Base-by-base conservation (phyloP, 2,888 invertebrate genomes). In the Tiliacea citrago region DNA sequence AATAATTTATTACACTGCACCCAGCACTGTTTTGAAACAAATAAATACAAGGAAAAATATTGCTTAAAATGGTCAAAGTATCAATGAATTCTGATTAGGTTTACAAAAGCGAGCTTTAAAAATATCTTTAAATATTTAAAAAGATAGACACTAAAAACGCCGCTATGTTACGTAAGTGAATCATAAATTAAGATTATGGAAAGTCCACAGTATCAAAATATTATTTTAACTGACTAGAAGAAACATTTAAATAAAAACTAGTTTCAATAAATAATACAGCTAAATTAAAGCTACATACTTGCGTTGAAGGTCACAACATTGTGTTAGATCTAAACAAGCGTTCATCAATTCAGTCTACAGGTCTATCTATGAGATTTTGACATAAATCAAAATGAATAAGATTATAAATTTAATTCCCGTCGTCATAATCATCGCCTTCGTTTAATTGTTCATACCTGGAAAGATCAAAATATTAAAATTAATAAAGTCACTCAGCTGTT, bases 211-310 rank as follows among this genome's bases (percentile, higher is more conserved):
- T 29, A n/a, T 29, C 42, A 53, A 29, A 29, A n/a, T 2, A 29
- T 29, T 2, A 7, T 2, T 16, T 16, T 35, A 57, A 49, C 49
- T 49, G 73, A 73, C 72, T 73, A 73, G 72, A 42, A 73, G 72
- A 42, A 73, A 45, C n/a, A 18, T 13, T 45, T 57, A 0, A 47
- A 58, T 39, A 47, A 24, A 71, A 0, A n/a, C 39, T 21, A 35
- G 45, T 45, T 73, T 72, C 24, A 57, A 24, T 73, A 73, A 73
- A 42, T 58, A 58, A 42, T 29, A 29, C 4, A 18, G 53, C 1
- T 42, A 21, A 51, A 24, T 21, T 18, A 39, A 39, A 47, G 21
- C 16, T 47, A 39, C 16, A 10, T 73, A 47, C 24, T 55, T 47
- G 13, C 18, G 18, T 55, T 2, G 1, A 8, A 45, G 12, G 45